A percentile compares a stretch with the other conserved stretches of the same genome.
These are phyloP conservation scores for Actinia equina DNA, from an alignment of 64 coral and sea anemone species.

Conservation along the genomic window DNA sequence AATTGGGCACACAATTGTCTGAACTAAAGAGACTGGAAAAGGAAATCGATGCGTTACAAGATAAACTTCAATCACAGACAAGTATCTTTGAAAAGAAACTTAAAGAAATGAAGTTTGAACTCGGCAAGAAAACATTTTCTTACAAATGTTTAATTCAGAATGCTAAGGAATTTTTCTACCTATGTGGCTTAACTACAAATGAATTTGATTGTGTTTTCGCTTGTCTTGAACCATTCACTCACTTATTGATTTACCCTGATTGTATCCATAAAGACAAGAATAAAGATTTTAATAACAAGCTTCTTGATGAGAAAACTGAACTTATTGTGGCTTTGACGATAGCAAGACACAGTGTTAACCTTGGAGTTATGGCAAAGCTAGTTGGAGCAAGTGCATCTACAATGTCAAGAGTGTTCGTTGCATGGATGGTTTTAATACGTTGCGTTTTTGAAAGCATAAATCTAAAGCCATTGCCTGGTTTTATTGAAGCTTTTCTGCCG, in stretches of 20 bases:
- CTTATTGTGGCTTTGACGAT: conserved; percentile 43
- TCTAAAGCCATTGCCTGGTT: background rate
- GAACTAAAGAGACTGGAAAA: conserved; percentile 10
- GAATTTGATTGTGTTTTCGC: no score
- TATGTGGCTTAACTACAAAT: no score
- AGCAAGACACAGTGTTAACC: conserved; percentile 42
- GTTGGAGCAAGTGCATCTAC: conserved; percentile 6
- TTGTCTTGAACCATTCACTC: no score
- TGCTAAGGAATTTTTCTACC: no score
- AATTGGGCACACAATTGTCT: background rate
- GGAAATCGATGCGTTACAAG: conserved; percentile 2
- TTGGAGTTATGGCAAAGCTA: conserved; percentile 44
- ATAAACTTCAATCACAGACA: conserved; percentile 30
- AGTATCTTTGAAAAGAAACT: background rate
- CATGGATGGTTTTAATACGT: background rate
- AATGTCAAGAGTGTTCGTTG: background rate
- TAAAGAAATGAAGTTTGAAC: no score
- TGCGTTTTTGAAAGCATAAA: background rate
- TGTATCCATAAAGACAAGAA: no score
- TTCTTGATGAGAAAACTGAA: conserved; percentile 43
- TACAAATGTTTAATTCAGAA: no score
- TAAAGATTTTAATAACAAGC: conserved; percentile 34
- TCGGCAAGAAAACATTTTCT: no score
- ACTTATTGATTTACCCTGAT: no score
- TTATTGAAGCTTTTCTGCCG: conserved; percentile 17